A percentile compares a stretch with the other conserved stretches of the same genome.
Evolutionary conservation across 2,113 vertebrate species (phyloP).

Genomic region (Upupa epops): DNA sequence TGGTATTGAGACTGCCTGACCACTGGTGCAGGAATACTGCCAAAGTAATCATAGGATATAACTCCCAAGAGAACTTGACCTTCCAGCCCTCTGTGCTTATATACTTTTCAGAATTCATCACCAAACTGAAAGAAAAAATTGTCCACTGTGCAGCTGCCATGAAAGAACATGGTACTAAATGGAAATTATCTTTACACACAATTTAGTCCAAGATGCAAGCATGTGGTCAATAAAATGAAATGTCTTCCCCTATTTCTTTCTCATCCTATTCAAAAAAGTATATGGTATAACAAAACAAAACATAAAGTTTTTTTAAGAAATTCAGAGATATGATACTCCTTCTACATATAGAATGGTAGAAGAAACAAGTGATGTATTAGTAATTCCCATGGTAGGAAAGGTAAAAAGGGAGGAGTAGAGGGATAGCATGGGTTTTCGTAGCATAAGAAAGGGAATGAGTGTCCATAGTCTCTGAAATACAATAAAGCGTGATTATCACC

Average conservation of each 20-base stretch:
- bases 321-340: neutral
- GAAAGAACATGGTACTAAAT: neutral
- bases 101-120: neutral
- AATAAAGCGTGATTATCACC: neutral
- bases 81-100: neutral
- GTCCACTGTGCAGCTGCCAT: neutral
- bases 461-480: neutral
- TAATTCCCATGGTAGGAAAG: neutral
- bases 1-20: neutral
- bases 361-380: neutral
- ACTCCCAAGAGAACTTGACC: neutral
- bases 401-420: accelerated
- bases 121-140: neutral
- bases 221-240: neutral
- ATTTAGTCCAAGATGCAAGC: neutral
- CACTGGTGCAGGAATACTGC: neutral
- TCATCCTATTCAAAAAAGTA: neutral
- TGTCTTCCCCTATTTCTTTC: neutral
- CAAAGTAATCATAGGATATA: neutral
- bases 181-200: neutral
- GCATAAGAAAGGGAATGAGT: neutral
- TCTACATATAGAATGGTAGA: neutral
- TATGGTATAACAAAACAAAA: neutral
- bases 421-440: accelerated
- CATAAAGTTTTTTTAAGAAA: neutral